Conservation (phyloP, 2,113 vertebrate genomes). For the Acrocephalus kingi region DNA sequence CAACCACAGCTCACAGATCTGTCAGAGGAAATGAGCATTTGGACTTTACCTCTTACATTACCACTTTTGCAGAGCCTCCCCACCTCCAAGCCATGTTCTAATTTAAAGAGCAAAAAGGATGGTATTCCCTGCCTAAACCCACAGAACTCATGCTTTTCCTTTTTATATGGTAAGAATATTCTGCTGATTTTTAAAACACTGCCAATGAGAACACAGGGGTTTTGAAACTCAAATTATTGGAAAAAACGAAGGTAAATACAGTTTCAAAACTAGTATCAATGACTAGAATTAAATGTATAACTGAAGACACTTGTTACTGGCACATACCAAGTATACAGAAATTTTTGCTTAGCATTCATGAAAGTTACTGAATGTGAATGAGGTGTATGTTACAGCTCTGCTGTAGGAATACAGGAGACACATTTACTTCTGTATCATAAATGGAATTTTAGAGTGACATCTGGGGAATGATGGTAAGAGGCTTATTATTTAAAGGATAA, state of each 20-base stretch:
- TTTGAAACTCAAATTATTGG: neutral
- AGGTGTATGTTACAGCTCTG: neutral
- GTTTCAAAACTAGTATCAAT: neutral
- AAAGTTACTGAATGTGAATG: neutral
- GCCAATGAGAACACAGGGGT: neutral
- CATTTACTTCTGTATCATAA: neutral
- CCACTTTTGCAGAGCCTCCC: neutral
- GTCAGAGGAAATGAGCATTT: neutral
- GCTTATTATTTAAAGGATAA: neutral
- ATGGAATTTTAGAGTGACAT: neutral
- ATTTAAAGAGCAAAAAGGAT: neutral
- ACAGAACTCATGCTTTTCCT: neutral
- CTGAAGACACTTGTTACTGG: neutral
- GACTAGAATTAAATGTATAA: neutral
- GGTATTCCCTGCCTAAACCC: neutral
- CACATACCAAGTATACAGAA: neutral
- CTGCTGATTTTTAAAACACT: neutral
- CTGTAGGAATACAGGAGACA: neutral
- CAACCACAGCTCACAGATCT: constrained; percentile 19
- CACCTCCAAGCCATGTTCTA: neutral
- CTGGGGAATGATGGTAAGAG: neutral
- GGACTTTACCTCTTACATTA: neutral
- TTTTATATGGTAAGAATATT: neutral
- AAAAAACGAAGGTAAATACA: neutral
- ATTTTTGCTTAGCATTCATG: neutral